Evolutionary conservation across 2,113 vertebrate genomes (phyloP), one percentile per base, ranked within the genome.

Genomic region (Melanostigma gelatinosum): DNA sequence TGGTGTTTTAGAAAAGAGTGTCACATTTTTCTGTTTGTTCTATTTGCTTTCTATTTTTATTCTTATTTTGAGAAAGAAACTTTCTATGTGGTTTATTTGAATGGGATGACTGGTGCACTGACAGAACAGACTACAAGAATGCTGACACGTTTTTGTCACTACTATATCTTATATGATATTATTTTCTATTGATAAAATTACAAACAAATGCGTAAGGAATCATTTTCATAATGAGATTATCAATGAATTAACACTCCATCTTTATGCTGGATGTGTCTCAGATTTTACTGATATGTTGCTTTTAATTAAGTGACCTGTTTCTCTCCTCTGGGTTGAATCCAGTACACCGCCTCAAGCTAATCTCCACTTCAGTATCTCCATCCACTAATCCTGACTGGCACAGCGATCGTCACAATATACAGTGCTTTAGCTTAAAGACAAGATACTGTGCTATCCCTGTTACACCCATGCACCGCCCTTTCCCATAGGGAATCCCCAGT

Each of bases 301-400:
- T 86, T 88, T 89, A 86, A 88, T 85, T 80, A 77, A 85, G 72
- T 88, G 78, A 83, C 82, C 71, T 66, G 78, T 83, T 86, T 90
- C 70, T 78, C 63, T 86, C 80, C 58, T 80, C 32, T 57, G 58
- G 76, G 86, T 83, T 83, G 79, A 85, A 77, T 79, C 58, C 70
- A 73, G 57, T 69, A 60, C 76, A 72, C 58, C 72, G 54, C 74
- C 73, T 61, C 72, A 46, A 81, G 76, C 84, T 92, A 87, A 91
- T 89, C 91, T 89, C 71, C 83, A 79, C 70, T 73, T 79, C 83
- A 84, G 82, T 54, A 85, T 89, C 76, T 92, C 69, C 82, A 76
- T 88, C 80, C 64, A 57, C 84, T 89, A 89, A 91, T 91, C 85
- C 80, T 34, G 62, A 73, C 40, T 61, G 77, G 64, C 10, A 20